Conservation (phyloP, 2,797 vertebrate species). For the Acanthurus lineatus region DNA sequence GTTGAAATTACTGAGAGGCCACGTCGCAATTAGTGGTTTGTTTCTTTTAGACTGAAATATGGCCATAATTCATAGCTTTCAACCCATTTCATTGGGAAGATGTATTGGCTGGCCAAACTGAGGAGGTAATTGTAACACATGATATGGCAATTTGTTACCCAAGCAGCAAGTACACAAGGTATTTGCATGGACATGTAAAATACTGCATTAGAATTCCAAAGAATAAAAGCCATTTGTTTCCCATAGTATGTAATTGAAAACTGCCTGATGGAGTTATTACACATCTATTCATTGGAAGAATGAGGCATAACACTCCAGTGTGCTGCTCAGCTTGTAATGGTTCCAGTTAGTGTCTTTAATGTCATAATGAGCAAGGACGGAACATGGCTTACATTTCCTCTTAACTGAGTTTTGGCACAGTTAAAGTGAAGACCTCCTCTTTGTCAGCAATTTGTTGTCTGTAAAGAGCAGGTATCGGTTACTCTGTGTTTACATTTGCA, state of each 20-base stretch:
- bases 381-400: slow-evolving; percentile 59
- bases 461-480: slow-evolving; percentile 59
- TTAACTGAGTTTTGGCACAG: slow-evolving; percentile 51
- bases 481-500: slow-evolving; percentile 68
- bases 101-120: slow-evolving; percentile 79
- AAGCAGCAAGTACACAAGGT: slow-evolving; percentile 84
- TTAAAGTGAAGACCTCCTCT: slow-evolving; percentile 46
- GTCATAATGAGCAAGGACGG: slow-evolving; percentile 65
- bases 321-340: slow-evolving; percentile 72
- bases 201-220: slow-evolving; percentile 40
- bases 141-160: slow-evolving; percentile 89
- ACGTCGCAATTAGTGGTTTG: slow-evolving; percentile 90
- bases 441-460: slow-evolving; percentile 53
- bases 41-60: slow-evolving; percentile 91
- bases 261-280: slow-evolving; percentile 70
- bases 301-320: slow-evolving; percentile 61
- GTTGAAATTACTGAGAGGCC: slow-evolving; percentile 86
- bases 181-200: slow-evolving; percentile 81
- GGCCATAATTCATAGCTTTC: slow-evolving; percentile 91
- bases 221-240: slow-evolving; percentile 80
- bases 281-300: slow-evolving; percentile 72
- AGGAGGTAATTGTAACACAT: slow-evolving; percentile 88
- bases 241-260: slow-evolving; percentile 78
- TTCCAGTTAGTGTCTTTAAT: slow-evolving; percentile 72
- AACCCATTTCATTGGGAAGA: slow-evolving; percentile 86